A percentile compares a stretch with the other conserved stretches of the same genome.
Conservation (phyloP, 2,888 invertebrate genomes). For the Polymixis lichenea region DNA sequence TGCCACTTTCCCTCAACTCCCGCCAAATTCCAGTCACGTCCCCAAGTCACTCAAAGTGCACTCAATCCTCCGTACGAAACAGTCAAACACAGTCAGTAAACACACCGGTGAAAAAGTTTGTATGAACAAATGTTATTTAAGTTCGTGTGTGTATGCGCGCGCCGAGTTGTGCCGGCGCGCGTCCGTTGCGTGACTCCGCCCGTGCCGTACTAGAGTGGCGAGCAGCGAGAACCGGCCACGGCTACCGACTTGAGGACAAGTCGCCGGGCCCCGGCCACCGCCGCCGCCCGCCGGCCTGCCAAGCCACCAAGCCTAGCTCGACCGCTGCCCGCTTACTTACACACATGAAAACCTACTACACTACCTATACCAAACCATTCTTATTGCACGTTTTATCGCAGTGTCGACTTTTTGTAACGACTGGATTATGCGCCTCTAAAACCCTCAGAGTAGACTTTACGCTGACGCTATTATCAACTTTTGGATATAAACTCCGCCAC, state of each 20-base stretch:
- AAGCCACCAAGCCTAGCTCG: conserved; percentile 64
- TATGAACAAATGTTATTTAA: conserved; percentile 69
- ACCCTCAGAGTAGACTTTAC: conserved; percentile 76
- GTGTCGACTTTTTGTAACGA: conserved; percentile 81
- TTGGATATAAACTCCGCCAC: conserved; percentile 67
- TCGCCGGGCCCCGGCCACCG: conserved; percentile 59
- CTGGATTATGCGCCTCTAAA: conserved; percentile 79
- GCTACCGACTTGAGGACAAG: conserved; percentile 80
- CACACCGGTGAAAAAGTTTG: conserved; percentile 75
- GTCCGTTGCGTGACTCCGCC: conserved; percentile 83
- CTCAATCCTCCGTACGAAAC: conserved; percentile 70
- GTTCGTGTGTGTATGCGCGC: conserved; percentile 77
- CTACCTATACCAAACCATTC: conserved; percentile 71
- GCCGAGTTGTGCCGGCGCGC: conserved; percentile 76
- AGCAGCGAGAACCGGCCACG: conserved; percentile 74
- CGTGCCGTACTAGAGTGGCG: conserved; percentile 85
- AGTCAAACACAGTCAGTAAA: conserved; percentile 76
- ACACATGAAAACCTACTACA: conserved; percentile 59
- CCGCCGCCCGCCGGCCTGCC: conserved; percentile 48
- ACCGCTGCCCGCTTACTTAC: conserved; percentile 55
- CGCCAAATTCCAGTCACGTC: conserved; percentile 75
- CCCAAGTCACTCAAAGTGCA: conserved; percentile 74
- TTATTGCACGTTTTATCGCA: conserved; percentile 83
- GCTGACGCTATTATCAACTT: conserved; percentile 62
- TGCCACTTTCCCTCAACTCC: conserved; percentile 81